phyloP scores from a whole-genome alignment of 1,140 invertebrate genomes.

The Centruroides sculpturatus region DNA sequence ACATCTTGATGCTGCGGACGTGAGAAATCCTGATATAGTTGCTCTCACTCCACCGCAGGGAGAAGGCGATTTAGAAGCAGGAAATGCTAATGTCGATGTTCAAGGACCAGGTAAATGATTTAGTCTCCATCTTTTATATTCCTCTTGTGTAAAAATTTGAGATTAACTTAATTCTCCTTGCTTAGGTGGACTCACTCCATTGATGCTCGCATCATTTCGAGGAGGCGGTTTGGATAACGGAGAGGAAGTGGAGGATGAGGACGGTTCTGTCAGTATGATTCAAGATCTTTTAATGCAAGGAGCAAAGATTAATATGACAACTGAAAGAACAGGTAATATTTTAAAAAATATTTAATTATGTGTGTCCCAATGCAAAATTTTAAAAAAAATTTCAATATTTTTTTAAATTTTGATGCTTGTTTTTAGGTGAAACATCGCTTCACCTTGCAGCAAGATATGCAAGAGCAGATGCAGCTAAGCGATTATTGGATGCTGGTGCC shows the following conservation, averaged over 20 bases:
- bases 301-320: constrained; percentile 78
- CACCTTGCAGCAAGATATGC: constrained; percentile 87
- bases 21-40: constrained; percentile 42
- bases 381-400: neutral
- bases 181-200: constrained; percentile 66
- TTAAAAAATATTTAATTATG: neutral
- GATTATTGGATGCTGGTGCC: constrained; percentile 79
- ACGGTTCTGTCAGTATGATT: constrained; percentile 73
- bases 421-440: constrained; percentile 62
- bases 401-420: neutral
- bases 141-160: too few relatives aligned
- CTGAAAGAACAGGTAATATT: constrained; percentile 64
- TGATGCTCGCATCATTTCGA: constrained; percentile 83
- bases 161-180: neutral
- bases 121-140: too few relatives aligned
- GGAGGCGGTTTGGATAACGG: constrained; percentile 44
- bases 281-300: constrained; percentile 79
- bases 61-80: constrained; percentile 26
- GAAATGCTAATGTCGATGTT: constrained; percentile 7
- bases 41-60: constrained; percentile 48
- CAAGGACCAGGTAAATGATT: constrained; percentile 10
- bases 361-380: neutral
- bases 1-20: constrained; percentile 77
- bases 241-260: constrained; percentile 47
- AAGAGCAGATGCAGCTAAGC: constrained; percentile 82